Evolutionary conservation across 2,888 invertebrate species (phyloP).

Genomic region (Drepana falcataria): DNA sequence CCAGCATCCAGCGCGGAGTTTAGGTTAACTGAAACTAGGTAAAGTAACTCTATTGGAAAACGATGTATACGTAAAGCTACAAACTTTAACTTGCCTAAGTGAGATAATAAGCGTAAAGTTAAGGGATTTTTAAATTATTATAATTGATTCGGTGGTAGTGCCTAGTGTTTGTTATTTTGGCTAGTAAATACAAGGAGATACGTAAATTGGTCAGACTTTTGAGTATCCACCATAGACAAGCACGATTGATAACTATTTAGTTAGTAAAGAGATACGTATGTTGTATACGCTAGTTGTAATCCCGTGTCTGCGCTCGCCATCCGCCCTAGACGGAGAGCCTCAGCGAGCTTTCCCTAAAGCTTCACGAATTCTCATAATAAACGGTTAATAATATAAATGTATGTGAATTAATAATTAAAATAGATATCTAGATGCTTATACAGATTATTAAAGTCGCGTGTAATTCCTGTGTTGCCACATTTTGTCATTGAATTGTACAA

Average conservation of each 20-base stretch:
- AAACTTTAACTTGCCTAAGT: slow-evolving; percentile 78
- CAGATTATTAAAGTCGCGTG: slow-evolving; percentile 45
- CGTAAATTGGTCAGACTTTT: slow-evolving; percentile 64
- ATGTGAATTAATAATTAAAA: slow-evolving; percentile 53
- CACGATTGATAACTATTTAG: slow-evolving; percentile 58
- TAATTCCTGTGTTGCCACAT: slow-evolving; percentile 40
- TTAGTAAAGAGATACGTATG: slow-evolving; percentile 72
- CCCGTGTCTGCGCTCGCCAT: slow-evolving; percentile 26
- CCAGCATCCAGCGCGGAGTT: slow-evolving; percentile 57
- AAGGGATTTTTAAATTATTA: slow-evolving; percentile 75
- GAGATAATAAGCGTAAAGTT: slow-evolving; percentile 73
- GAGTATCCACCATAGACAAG: slow-evolving; percentile 47
- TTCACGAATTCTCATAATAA: slow-evolving; percentile 18
- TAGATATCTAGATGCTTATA: slow-evolving; percentile 69
- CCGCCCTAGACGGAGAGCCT: neutral
- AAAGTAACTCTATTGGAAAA: slow-evolving; percentile 68
- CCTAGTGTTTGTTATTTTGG: slow-evolving; percentile 69
- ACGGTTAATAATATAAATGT: slow-evolving; percentile 44
- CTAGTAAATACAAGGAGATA: slow-evolving; percentile 65
- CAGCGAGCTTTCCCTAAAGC: neutral
- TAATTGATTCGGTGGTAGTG: slow-evolving; percentile 74
- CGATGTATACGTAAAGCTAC: slow-evolving; percentile 78
- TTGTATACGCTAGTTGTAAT: slow-evolving; percentile 76
- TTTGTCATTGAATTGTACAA: slow-evolving; percentile 23
- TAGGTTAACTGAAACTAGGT: slow-evolving; percentile 66